These are phyloP conservation scores for Mythimna vitellina DNA, from an alignment of 2,888 invertebrate genomes.

Conservation along the genomic window DNA sequence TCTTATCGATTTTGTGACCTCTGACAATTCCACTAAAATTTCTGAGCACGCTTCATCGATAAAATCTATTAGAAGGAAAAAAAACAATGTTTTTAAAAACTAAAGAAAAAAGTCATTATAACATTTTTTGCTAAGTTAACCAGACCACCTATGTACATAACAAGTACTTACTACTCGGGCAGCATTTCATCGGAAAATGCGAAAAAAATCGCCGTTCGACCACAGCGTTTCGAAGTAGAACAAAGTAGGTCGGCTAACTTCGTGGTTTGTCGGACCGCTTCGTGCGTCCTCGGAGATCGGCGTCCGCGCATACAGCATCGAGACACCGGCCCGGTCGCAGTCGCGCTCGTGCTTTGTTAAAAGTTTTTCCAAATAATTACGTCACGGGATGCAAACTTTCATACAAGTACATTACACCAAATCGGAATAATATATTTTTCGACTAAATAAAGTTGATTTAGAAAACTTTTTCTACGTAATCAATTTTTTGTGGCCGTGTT, in stretches of 20 bases:
- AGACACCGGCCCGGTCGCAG: conserved; percentile 80
- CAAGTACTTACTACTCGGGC: conserved; percentile 66
- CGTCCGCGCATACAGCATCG: conserved; percentile 84
- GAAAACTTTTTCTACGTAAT: conserved; percentile 41
- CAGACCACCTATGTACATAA: conserved; percentile 67
- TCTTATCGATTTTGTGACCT: conserved; percentile 51
- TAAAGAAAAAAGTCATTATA: conserved; percentile 38
- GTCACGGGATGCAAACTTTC: conserved; percentile 82
- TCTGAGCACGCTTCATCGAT: conserved; percentile 15
- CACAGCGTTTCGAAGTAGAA: conserved; percentile 85
- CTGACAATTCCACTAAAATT: conserved; percentile 29
- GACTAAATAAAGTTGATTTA: conserved; percentile 55
- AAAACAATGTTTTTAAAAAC: conserved; percentile 21
- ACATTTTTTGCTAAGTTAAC: conserved; percentile 73
- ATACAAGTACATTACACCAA: conserved; percentile 69
- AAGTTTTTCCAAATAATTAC: conserved; percentile 75
- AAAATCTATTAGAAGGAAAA: conserved; percentile 21
- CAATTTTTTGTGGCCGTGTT: conserved; percentile 79
- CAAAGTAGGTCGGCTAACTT: conserved; percentile 87
- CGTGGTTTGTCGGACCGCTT: conserved; percentile 78
- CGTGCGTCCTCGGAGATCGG: conserved; percentile 76
- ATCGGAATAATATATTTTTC: conserved; percentile 79
- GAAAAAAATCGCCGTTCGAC: conserved; percentile 85
- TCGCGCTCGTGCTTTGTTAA: conserved; percentile 76
- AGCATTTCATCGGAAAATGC: conserved; percentile 88